Base-by-base conservation (phyloP, 2,113 vertebrate species). In the Probosciger aterrimus region DNA sequence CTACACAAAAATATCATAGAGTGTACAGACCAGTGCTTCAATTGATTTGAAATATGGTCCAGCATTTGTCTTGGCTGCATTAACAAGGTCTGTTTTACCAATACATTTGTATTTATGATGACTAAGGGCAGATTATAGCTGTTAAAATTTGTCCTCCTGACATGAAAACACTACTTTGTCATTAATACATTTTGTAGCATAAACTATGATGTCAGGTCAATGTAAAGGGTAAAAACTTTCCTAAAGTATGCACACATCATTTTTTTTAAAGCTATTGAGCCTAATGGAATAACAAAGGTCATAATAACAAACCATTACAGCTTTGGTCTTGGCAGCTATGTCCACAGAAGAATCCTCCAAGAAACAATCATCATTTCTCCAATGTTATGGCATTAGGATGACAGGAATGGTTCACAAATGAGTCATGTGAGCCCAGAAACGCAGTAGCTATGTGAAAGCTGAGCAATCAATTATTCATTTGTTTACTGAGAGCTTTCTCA, bases 281-380 rank as follows among this genome's bases (percentile, higher is more conserved):
- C 98, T 99, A 99, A 99, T 99, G 98, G 98, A 99, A 99, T 99
- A 98, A 98, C 98, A 98, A 98, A 99, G 98, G 98, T 99, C 98
- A 99, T 97, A 97, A 99, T 99, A 99, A 99, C 99, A 99, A 99
- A 99, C 98, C 98, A 99, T 99, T 99, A 98, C 98, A 98, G 98
- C 97, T 98, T 98, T 97, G 95, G 94, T 97, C 97, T 98, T 98
- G 98, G 98, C 98, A 98, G 97, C 96, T 92, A 94, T 89, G 96
- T 98, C 97, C 95, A 95, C 97, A 98, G 97, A 98, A 98, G 97
- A 98, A 98, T 98, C 98, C 96, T 98, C 98, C 96, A 96, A 98
- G 98, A 98, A 97, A 98, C 97, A 94, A 95, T 96, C 97, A 98
- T 98, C 97, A 98, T 98, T 98, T 97, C 97, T 98, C 97, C 98